Base-by-base conservation (phyloP, 2,113 vertebrate species). In the Motacilla tschutschensis region DNA sequence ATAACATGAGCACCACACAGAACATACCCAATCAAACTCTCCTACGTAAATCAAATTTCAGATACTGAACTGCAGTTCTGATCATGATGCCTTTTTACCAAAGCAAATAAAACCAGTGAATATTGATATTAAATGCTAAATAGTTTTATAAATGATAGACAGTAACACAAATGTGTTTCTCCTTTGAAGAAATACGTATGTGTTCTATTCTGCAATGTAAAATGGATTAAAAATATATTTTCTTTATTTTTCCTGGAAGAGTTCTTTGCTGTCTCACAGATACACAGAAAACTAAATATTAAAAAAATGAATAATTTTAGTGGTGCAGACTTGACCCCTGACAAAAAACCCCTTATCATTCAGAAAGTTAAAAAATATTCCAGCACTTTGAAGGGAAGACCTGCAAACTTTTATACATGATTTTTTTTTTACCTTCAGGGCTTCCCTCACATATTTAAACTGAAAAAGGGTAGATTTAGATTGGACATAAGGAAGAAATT, bases 21-120 rank as follows among this genome's bases (percentile, higher is more conserved):
- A 64, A 93, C 31, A 54, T 19, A 89, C 38, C 82, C n/a, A 86
- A 89, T 83, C 92, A 90, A 87, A 94, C 51, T 85, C 74, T 74
- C 57, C 35, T 5, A 62, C 0, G 36, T 84, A 92, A 91, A 93
- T 86, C 82, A 57, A 87, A 85, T 88, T 91, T 80, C 84, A 89
- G 87, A 91, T 71, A 92, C 44, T 73, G 57, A 70, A 79, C 71
- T 75, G 62, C 54, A 47, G 76, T 86, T 84, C 78, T 26, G 47
- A 88, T 78, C 71, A 47, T 31, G 47, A 90, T 54, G 58, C 72
- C 28, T 88, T 93, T 92, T 74, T 80, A 81, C 48, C 70, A 91
- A 87, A 89, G 75, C 51, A 94, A 94, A 93, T 83, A 79, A 94
- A 87, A 93, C 12, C 40, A 82, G 31, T 80, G 82, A 84, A 82